phyloP scores from a whole-genome alignment of 92 coral and sea anemone genomes.

The Virgularia gustaviana region DNA sequence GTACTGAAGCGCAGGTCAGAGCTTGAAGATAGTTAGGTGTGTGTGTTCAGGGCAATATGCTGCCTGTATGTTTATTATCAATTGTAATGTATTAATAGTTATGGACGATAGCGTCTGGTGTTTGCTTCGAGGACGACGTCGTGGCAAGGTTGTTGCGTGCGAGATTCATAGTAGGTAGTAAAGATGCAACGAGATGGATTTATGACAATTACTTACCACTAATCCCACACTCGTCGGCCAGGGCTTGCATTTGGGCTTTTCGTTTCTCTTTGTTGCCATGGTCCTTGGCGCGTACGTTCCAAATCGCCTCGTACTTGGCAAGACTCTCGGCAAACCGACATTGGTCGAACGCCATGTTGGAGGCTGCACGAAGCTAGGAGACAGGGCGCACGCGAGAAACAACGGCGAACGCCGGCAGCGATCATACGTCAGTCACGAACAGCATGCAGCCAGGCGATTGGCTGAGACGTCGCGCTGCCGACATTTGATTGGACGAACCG shows the following conservation, averaged over 20 bases:
- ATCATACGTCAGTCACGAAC: neutral
- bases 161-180: no score
- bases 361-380: neutral
- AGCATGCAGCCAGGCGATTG: neutral
- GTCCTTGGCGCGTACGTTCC: conserved; percentile 19
- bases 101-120: no score
- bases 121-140: no score
- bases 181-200: no score
- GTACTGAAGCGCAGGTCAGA: no score
- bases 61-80: no score
- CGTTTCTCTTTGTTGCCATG: conserved; percentile 18
- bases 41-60: no score
- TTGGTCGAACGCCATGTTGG: conserved; percentile 36
- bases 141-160: no score
- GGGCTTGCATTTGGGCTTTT: conserved; percentile 27
- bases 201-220: conserved; percentile 15
- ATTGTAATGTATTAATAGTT: no score
- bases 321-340: conserved; percentile 33
- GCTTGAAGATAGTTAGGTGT: no score
- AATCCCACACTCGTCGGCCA: conserved; percentile 29
- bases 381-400: neutral
- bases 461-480: neutral
- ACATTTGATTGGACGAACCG: no score
- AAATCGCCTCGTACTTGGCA: conserved; percentile 25
- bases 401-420: neutral